Base-by-base conservation (phyloP, 2,888 invertebrate species). In the Euphydryas editha region DNA sequence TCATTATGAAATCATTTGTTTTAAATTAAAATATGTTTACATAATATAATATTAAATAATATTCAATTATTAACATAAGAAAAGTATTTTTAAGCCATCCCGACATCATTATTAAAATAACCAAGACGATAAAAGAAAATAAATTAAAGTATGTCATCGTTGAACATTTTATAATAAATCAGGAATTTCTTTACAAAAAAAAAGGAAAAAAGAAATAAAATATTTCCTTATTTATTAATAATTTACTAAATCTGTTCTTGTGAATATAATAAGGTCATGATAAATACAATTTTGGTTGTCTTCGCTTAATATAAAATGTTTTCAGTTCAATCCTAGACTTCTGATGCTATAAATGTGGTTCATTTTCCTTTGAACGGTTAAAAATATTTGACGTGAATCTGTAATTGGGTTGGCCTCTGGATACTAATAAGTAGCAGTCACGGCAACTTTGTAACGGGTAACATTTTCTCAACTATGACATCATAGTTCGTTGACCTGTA, bases 361-460 rank as follows among this genome's bases (percentile, higher is more conserved):
- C 8, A 17, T 51, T 64, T 63, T 7, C n/a, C 37, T 56, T 61
- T 47, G 44, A 58, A 21, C 11, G 8, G 2, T 36, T 30, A n/a
- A 18, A 37, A 65, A 55, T 21, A 44, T 62, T 60, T 30, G 54
- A 58, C 68, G 60, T 70, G 49, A 63, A 59, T 63, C 58, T 58
- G 59, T 71, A 65, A 71, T 65, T 70, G 68, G 60, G 68, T 70
- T 71, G 65, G 66, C 66, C 66, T 66, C 66, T 61, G 70, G 65
- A 62, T 68, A 68, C 72, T 74, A 74, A 74, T 70, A 64, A 73
- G 70, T 42, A 61, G 54, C 44, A 62, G 67, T 73, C 73, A 69
- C 74, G 69, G 66, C 54, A 72, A 69, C 67, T 51, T 63, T 69
- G 64, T 73, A 73, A 73, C 74, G 72, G 74, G 68, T 54, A 60